Evolutionary conservation across 2,797 vertebrate species (phyloP), one percentile per base, ranked within the genome.

Genomic region (Gastrophryne carolinensis): DNA sequence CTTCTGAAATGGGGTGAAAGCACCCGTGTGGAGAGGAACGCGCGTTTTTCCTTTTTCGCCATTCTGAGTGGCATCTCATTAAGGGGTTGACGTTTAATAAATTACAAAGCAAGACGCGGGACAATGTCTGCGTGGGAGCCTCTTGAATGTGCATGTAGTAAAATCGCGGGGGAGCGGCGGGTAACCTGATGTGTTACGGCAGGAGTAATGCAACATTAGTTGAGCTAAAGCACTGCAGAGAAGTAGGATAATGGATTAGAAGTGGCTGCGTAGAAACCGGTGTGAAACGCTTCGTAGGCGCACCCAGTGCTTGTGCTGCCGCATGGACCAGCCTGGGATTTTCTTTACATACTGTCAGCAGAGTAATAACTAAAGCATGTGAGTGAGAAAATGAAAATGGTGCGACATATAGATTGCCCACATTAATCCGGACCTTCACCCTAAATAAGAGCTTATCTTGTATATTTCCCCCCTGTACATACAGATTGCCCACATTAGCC

Each of bases 11-110:
- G n/a, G 62, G n/a, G 10, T 60, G 6, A 60, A 37, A 35, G 29
- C 17, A 21, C 7, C 24, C 37, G 6, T 11, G 1, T 11, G 53
- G 11, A 37, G 35, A 50, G 27, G 7, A 29, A 32, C 11, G 2
- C 21, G 39, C 0, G 1, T 35, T 23, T n/a, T 35, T 23, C 19
- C 11, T 34, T 61, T 50, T 19, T 13, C 15, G 24, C 9, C 17
- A n/a, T 13, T 41, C n/a, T 21, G 35, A 23, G 15, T 69, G 66
- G 24, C 24, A 35, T 21, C 15, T 70, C 37, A 70, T 70, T 58
- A 56, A 58, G 27, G n/a, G 35, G n/a, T n/a, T n/a, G 32, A 15
- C n/a, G 26, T 29, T 27, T 11, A 30, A 24, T 6, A 47, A 21
- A 32, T 26, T 44, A 34, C 6, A 19, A 70, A 30, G 23, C 26